Conservation (phyloP, 2,797 vertebrate genomes). For the Leucoraja ocellata region DNA sequence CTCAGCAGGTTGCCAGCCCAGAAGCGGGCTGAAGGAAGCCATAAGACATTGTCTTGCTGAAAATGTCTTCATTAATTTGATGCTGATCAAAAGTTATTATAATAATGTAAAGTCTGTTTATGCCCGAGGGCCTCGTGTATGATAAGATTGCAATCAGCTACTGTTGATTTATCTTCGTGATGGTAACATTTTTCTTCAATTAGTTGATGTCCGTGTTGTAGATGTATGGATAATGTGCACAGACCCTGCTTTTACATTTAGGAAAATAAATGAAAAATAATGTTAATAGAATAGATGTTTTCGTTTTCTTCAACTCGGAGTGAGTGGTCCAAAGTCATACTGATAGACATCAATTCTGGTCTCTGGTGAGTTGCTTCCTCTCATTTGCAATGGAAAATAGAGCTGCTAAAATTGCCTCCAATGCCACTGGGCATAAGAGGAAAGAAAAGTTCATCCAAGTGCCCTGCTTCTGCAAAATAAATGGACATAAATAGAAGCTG, state of each 20-base stretch:
- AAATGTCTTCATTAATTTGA: background rate
- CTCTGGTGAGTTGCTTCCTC: background rate
- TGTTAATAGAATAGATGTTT: background rate
- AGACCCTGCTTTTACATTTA: background rate
- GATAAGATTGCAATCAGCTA: background rate
- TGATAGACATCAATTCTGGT: background rate
- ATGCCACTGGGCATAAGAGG: background rate
- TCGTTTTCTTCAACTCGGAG: background rate
- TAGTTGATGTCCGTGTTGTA: background rate
- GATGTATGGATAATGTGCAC: background rate
- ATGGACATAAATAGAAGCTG: background rate
- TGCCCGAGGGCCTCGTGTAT: background rate
- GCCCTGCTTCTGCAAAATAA: background rate
- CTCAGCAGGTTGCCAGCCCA: background rate
- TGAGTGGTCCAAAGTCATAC: background rate
- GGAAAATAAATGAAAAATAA: background rate
- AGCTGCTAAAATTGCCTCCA: background rate
- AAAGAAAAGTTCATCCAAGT: background rate
- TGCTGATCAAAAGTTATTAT: background rate
- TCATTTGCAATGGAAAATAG: background rate
- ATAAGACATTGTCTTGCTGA: background rate
- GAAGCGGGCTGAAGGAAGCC: background rate
- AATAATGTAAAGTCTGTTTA: background rate
- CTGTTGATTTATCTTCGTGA: background rate
- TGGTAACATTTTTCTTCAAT: background rate